Evolutionary conservation across 30 jellyfish, hydroid and myxozoan genomes (phyloP).

Genomic region (Pseudorhiza aurosa): DNA sequence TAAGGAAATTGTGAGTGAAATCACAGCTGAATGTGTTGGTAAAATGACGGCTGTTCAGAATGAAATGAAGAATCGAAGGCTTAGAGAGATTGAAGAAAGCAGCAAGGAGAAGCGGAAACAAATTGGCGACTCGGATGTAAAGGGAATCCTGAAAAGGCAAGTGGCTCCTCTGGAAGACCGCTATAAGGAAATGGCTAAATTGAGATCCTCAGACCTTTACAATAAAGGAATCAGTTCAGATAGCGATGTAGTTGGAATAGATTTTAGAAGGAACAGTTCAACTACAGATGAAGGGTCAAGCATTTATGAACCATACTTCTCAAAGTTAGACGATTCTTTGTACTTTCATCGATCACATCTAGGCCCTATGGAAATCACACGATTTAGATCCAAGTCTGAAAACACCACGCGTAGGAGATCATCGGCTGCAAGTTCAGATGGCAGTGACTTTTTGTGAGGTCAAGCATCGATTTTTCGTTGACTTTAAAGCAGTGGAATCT

Average conservation of each 20-base stretch:
- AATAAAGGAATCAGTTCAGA: no score
- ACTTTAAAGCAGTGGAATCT: no score
- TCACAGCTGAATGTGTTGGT: conserved; percentile 30
- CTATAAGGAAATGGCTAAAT: no score
- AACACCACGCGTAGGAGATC: background rate
- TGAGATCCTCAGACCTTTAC: no score
- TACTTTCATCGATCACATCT: conserved; percentile 50
- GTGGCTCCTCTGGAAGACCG: no score
- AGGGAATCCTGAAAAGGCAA: no score
- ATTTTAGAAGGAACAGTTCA: background rate
- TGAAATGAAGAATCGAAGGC: background rate
- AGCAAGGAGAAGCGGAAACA: no score
- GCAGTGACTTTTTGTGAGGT: conserved; percentile 26
- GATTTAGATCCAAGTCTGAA: background rate
- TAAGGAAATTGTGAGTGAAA: conserved; percentile 49
- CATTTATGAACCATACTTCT: conserved; percentile 10
- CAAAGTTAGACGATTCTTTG: conserved; percentile 45
- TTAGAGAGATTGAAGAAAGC: background rate
- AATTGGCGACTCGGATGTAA: no score
- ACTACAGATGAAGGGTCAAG: background rate
- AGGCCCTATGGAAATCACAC: background rate
- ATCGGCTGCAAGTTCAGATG: conserved; percentile 14
- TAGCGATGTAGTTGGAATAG: no score
- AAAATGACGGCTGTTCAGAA: background rate
- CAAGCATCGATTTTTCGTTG: no score